Evolutionary conservation across 1,140 invertebrate genomes (phyloP).

Genomic region (Lepidurus packardi): DNA sequence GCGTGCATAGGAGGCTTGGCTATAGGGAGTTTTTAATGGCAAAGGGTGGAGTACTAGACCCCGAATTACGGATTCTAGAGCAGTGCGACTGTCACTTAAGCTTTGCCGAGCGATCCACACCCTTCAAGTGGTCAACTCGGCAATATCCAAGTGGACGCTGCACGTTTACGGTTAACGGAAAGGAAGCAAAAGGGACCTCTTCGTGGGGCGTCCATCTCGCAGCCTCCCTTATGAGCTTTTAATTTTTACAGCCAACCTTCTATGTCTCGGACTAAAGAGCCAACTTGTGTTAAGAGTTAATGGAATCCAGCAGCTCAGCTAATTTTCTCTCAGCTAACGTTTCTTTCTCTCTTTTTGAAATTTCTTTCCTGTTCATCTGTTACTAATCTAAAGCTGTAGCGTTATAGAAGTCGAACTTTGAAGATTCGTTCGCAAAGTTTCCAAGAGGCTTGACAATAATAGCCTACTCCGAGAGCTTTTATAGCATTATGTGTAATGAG

Average conservation of each 20-base stretch:
- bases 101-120: not conserved
- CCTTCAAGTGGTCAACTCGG: not conserved
- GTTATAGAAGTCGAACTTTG: too few species aligned
- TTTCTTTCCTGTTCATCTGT: too few species aligned
- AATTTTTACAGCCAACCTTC: not conserved
- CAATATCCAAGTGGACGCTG: not conserved
- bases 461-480: not conserved
- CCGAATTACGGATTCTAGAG: not conserved
- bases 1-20: too few species aligned
- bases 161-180: not conserved
- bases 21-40: too few species aligned
- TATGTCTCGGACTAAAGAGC: not conserved
- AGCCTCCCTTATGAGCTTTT: constrained; percentile 3
- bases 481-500: not conserved
- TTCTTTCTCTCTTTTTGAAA: too few species aligned
- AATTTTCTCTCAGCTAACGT: not conserved
- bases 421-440: not conserved
- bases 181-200: not conserved
- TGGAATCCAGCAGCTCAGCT: not conserved
- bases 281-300: constrained; percentile 1
- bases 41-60: too few species aligned
- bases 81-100: not conserved
- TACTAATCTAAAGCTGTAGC: too few species aligned
- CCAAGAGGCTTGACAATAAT: not conserved
- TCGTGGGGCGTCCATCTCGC: not conserved